Percentiles rank a stretch among this genome's conserved stretches.
These are phyloP conservation scores for Amblyjoppa proteus DNA, from an alignment of 2,888 invertebrate species.

Conservation along the genomic window DNA sequence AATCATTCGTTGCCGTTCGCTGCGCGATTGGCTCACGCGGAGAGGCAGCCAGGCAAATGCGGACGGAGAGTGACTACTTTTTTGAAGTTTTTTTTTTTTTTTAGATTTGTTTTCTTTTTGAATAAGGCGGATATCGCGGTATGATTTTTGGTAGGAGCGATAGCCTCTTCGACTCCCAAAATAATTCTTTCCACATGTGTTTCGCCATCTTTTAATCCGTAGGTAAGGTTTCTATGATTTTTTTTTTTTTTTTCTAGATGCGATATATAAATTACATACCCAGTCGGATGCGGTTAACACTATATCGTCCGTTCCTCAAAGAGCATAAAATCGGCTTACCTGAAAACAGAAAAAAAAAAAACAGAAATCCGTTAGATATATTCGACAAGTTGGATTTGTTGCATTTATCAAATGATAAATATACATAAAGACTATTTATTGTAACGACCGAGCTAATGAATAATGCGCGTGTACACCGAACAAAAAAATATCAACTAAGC, in stretches of 20 bases:
- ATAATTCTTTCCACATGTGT: neutral
- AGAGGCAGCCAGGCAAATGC: neutral
- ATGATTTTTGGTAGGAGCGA: neutral
- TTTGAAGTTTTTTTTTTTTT: neutral
- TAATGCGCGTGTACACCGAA: no score
- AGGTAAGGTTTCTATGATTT: no score
- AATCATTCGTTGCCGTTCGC: neutral
- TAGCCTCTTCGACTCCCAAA: neutral
- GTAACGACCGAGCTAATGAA: no score
- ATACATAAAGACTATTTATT: no score
- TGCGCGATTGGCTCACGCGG: neutral
- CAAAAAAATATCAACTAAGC: no score
- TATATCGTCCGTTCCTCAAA: neutral
- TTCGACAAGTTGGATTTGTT: neutral
- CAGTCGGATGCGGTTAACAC: neutral
- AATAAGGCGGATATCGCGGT: constrained; percentile 7
- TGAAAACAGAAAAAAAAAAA: constrained; percentile 51
- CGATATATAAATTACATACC: neutral
- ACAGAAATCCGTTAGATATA: neutral
- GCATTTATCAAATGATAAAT: neutral
- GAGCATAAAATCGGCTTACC: constrained; percentile 53
- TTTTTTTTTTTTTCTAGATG: neutral
- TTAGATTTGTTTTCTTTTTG: neutral
- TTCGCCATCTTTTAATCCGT: neutral
- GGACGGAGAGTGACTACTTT: neutral